phyloP scores from a whole-genome alignment of 64 coral and sea anemone genomes.

The Montipora cactus region DNA sequence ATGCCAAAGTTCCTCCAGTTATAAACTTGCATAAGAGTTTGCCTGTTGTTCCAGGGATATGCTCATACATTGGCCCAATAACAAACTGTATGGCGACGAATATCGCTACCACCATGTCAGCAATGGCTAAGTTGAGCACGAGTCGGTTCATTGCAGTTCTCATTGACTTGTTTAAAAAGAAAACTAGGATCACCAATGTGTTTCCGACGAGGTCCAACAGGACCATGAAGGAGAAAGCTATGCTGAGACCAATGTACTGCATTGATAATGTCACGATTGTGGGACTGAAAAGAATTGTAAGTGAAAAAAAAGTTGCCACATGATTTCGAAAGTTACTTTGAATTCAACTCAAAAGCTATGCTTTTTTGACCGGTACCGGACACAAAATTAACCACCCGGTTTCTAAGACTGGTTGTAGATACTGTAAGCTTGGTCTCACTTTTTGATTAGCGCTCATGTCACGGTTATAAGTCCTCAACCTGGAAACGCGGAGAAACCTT shows the following conservation, averaged over 20 bases:
- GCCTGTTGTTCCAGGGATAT: neutral
- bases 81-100: conserved; percentile 32
- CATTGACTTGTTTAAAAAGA: conserved; percentile 40
- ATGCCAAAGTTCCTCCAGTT: conserved; percentile 19
- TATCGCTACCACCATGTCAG: conserved; percentile 21
- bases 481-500: too few species aligned
- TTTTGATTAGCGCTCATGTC: too few species aligned
- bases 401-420: too few species aligned
- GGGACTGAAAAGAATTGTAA: neutral
- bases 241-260: conserved; percentile 3
- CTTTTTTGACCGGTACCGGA: too few species aligned
- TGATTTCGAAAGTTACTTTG: too few species aligned
- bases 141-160: conserved; percentile 20
- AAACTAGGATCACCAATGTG: conserved; percentile 14
- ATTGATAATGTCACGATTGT: neutral
- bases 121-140: conserved; percentile 27
- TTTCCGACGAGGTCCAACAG: conserved; percentile 28
- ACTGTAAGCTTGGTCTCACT: too few species aligned
- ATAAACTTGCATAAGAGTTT: conserved; percentile 18
- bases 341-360: too few species aligned
- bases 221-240: conserved; percentile 23
- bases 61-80: neutral
- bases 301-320: neutral
- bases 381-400: too few species aligned
- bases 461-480: too few species aligned